Evolutionary conservation across 2,797 vertebrate species (phyloP), one percentile per base, ranked within the genome.

Genomic region (Holocentrus rufus): DNA sequence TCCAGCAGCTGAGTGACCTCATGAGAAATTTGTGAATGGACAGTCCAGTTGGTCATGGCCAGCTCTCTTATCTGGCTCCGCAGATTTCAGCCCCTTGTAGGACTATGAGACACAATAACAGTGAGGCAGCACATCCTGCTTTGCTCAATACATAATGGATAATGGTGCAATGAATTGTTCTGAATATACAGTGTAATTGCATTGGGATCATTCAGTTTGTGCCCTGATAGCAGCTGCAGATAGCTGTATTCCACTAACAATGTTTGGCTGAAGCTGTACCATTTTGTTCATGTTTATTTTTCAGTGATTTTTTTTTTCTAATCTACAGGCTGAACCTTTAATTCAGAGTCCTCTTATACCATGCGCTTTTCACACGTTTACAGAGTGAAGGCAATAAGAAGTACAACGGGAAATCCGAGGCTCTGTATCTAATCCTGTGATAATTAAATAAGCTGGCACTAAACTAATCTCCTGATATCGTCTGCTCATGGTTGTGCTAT

Each of bases 21-120:
- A 86, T 88, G 83, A 85, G 82, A 92, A 87, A 83, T 86, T 90
- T 90, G 81, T 91, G 87, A 92, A 92, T 92, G 88, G 77, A 88
- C 76, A 56, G 44, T 64, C 44, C 44, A 4, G 85, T 76, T 50
- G 34, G 66, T 27, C 52, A 46, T 65, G 61, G 75, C 70, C 59
- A 71, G 53, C 50, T 2, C 64, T 81, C 86, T 90, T 88, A 89
- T 91, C 89, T 69, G 81, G 76, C 70, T 65, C 61, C 56, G 77
- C 90, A 90, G 81, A 83, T 86, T 88, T 86, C 75, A 76, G 70
- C 39, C 72, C 39, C 53, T 56, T 14, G 54, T 36, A 68, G 67
- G 66, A 81, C 79, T 56, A 60, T 23, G 74, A 87, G 78, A 72
- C 85, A 92, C 91, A 92, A 90, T 88, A 85, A 85, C 73, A 85